Base-by-base conservation (phyloP, 2,888 invertebrate genomes). In the Cheilosia soror region DNA sequence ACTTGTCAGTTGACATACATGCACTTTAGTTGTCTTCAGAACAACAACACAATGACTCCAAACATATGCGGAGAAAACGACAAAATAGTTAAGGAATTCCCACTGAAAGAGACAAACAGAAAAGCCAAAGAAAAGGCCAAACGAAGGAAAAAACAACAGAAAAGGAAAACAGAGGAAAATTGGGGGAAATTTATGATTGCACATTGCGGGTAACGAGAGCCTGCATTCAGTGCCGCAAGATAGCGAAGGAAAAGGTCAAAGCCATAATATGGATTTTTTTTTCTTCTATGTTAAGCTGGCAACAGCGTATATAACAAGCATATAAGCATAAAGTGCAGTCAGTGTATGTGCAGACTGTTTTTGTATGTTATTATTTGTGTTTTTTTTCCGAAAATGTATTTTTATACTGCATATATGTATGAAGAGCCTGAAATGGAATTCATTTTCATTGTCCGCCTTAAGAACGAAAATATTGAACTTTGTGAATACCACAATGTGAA, bases 201-300 rank as follows among this genome's bases (percentile, higher is more conserved):
- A 87, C 87, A 87, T 87, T 87, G 87, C 87, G 87, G 87, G 87
- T 65, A 87, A 87, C 72, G 87, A 84, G 84, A 87, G 87, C 77
- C 87, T 87, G 87, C 87, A 87, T 84, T 87, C 82, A 86, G 76
- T 87, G 87, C 87, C 87, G 87, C 87, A 87, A 87, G 80, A 87
- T 87, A 87, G 83, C 66, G 83, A 83, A 86, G 73, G 80, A 86
- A 87, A 77, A 84, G 84, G 87, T 84, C 87, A 81, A 84, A 80
- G 72, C 76, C 84, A 82, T 82, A 58, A 63, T 82, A 82, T 86
- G 57, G 68, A 73, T 81, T 65, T 49, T 40, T 63, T 71, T 15
- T 47, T 55, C 6, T 25, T 9, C 11, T 42, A 5, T 49, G 49
- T 58, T 53, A 63, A 79, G 73, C 75, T 80, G 40, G 53, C 44